Evolutionary conservation across 2,888 invertebrate species (phyloP).

Genomic region (Loripinus fragilis): DNA sequence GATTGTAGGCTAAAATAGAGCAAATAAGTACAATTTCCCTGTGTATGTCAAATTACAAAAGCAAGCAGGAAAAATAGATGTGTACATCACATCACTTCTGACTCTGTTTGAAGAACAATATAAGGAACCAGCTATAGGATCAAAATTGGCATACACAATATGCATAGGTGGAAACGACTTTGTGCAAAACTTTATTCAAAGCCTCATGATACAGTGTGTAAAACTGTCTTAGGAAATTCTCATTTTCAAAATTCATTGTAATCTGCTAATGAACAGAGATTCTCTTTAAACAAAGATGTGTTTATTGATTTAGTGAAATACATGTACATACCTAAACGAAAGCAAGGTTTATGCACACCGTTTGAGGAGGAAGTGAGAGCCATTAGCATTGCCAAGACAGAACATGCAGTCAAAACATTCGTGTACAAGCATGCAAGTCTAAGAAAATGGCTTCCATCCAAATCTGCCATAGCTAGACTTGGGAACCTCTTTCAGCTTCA

Average conservation of each 20-base stretch:
- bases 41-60: constrained; percentile 37
- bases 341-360: not conserved
- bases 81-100: constrained; percentile 22
- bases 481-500: constrained; percentile 10
- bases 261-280: not conserved
- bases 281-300: not conserved
- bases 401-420: not conserved
- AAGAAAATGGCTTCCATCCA: constrained; percentile 11
- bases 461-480: constrained; percentile 10
- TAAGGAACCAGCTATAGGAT: constrained; percentile 1
- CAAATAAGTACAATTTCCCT: constrained; percentile 2
- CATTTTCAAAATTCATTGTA: not conserved
- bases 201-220: constrained; percentile 24
- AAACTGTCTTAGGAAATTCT: constrained; percentile 7
- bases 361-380: constrained; percentile 24
- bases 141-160: constrained; percentile 20
- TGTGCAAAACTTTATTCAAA: constrained; percentile 23
- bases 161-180: constrained; percentile 35
- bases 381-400: constrained; percentile 10
- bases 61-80: constrained; percentile 5
- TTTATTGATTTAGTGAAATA: not conserved
- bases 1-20: constrained; percentile 3
- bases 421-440: constrained; percentile 5
- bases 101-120: constrained; percentile 23
- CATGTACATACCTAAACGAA: constrained; percentile 21